phyloP scores from a whole-genome alignment of 2,888 invertebrate species.

The Caprella mutica region DNA sequence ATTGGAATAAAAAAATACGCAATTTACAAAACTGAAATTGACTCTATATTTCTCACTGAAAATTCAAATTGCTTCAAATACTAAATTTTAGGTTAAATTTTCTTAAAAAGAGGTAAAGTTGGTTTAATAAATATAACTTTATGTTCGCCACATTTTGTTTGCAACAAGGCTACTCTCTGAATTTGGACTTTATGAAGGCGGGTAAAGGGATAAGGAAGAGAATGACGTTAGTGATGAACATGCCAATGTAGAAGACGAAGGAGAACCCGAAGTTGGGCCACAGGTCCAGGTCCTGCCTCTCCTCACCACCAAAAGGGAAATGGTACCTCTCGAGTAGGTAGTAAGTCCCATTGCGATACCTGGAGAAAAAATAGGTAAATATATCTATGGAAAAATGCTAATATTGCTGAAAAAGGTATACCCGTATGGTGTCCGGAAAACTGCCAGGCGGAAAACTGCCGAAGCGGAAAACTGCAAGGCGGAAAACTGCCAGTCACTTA shows the following conservation, averaged over 20 bases:
- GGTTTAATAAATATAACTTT: too few species aligned
- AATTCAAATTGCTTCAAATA: too few species aligned
- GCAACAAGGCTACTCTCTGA: slow-evolving; percentile 51
- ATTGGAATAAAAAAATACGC: too few species aligned
- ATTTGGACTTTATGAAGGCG: slow-evolving; percentile 71
- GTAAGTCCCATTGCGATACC: slow-evolving; percentile 56
- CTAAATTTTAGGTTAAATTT: too few species aligned
- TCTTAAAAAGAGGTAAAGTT: too few species aligned
- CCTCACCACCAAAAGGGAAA: slow-evolving; percentile 45
- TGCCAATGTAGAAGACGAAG: slow-evolving; percentile 67
- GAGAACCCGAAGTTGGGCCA: slow-evolving; percentile 70
- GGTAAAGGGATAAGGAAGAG: slow-evolving; percentile 75
- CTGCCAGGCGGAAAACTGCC: not conserved
- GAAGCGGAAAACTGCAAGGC: not conserved
- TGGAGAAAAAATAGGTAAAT: not conserved
- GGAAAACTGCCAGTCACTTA: not conserved
- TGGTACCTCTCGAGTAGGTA: slow-evolving; percentile 59
- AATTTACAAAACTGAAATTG: too few species aligned
- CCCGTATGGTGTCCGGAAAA: not conserved
- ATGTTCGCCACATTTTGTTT: too few species aligned
- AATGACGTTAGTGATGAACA: slow-evolving; percentile 70
- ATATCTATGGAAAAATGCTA: not conserved
- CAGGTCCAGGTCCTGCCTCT: slow-evolving; percentile 50
- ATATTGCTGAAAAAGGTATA: not conserved
- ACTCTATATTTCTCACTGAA: too few species aligned